Percentiles rank a stretch among this genome's conserved stretches.
Conservation (phyloP, 2,113 vertebrate genomes). For the Plecturocebus donacophilus region DNA sequence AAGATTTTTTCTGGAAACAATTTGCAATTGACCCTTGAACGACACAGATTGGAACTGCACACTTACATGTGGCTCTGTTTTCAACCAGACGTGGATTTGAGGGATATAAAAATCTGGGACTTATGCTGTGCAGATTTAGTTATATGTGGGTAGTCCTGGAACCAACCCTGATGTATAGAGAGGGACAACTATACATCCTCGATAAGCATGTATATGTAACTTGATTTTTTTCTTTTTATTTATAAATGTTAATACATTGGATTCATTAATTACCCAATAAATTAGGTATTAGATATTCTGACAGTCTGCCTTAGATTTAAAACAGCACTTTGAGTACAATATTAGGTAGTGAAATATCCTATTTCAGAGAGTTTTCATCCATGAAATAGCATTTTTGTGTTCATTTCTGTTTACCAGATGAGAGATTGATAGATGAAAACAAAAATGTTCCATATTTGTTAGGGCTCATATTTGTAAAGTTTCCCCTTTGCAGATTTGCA, state of each 20-base stretch:
- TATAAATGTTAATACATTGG: conserved; percentile 67
- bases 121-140: neutral
- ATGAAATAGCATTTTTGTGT: conserved; percentile 72
- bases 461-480: neutral
- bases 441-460: conserved; percentile 22
- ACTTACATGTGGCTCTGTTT: neutral
- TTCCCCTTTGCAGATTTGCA: neutral
- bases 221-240: neutral
- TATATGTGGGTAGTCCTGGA: neutral
- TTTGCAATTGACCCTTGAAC: neutral
- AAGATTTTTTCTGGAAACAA: neutral
- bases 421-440: conserved; percentile 20
- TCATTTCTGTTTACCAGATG: conserved; percentile 31
- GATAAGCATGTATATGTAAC: neutral
- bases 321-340: conserved; percentile 72
- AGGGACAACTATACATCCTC: neutral
- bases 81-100: neutral
- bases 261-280: conserved; percentile 58
- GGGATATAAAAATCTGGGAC: neutral
- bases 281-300: conserved; percentile 66
- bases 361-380: conserved; percentile 64
- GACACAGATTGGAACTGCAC: neutral
- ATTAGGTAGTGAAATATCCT: conserved; percentile 63
- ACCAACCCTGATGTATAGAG: neutral
- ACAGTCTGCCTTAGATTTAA: conserved; percentile 67